phyloP scores from a whole-genome alignment of 2,888 invertebrate genomes.

The Andrena fulva region DNA sequence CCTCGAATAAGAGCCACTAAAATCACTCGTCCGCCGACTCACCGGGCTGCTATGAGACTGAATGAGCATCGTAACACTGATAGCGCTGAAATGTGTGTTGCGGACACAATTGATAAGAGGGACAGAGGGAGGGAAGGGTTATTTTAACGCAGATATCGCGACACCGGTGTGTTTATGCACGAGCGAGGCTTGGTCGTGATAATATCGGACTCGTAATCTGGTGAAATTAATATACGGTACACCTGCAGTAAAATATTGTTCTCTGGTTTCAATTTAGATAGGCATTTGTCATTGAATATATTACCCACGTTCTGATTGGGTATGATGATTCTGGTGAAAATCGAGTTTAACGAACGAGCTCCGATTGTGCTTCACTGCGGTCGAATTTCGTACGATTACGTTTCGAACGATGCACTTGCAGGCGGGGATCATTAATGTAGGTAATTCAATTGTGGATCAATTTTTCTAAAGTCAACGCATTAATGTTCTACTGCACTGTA shows the following conservation, averaged over 20 bases:
- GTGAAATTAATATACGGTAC: slow-evolving; percentile 31
- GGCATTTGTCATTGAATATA: background rate
- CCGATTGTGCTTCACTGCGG: too few species aligned
- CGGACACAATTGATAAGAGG: slow-evolving; percentile 62
- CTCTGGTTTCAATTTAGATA: background rate
- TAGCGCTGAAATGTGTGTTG: slow-evolving; percentile 57
- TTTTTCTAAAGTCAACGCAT: too few species aligned
- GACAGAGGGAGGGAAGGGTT: slow-evolving; percentile 26
- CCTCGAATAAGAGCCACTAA: slow-evolving; percentile 13
- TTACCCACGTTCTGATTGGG: background rate
- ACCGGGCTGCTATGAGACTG: slow-evolving; percentile 45
- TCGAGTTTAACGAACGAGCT: background rate
- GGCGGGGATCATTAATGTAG: too few species aligned
- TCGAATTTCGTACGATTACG: too few species aligned
- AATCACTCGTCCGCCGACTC: slow-evolving; percentile 39
- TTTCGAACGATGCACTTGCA: too few species aligned
- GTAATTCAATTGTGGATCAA: too few species aligned
- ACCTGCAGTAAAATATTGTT: background rate
- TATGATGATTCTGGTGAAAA: background rate
- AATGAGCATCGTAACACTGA: slow-evolving; percentile 51
- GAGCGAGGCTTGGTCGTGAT: slow-evolving; percentile 4
- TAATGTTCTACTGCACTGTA: too few species aligned
- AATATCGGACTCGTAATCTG: slow-evolving; percentile 24
- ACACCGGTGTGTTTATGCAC: slow-evolving; percentile 24
- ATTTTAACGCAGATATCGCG: slow-evolving; percentile 21